phyloP scores from a whole-genome alignment of 2,797 vertebrate species.

The Danio choprae region DNA sequence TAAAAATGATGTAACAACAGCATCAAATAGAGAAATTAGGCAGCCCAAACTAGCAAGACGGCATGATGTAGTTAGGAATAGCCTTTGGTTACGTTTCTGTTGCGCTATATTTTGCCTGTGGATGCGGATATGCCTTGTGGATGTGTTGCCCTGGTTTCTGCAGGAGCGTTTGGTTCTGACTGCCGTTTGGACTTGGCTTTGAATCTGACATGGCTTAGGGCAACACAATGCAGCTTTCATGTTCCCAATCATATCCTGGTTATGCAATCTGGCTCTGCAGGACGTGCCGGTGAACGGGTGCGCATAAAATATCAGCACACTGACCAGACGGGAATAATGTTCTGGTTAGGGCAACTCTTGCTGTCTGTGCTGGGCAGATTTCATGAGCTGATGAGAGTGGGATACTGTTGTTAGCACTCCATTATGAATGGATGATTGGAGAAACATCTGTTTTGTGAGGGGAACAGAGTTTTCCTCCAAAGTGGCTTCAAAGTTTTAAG shows the following conservation, averaged over 20 bases:
- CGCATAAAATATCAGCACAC: slow-evolving; percentile 23
- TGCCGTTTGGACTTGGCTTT: slow-evolving; percentile 29
- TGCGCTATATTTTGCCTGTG: slow-evolving; percentile 31
- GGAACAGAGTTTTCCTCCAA: slow-evolving; percentile 23
- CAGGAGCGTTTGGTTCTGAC: slow-evolving; percentile 29
- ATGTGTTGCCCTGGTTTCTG: slow-evolving; percentile 38
- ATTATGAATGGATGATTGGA: slow-evolving; percentile 45
- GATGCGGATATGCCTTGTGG: slow-evolving; percentile 43
- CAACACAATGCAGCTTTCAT: slow-evolving; percentile 51
- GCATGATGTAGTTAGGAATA: slow-evolving; percentile 16
- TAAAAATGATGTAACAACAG: slow-evolving; percentile 61
- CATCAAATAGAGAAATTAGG: slow-evolving; percentile 53
- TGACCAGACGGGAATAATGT: slow-evolving; percentile 43
- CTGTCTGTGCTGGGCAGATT: slow-evolving; percentile 27
- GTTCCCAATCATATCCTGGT: slow-evolving; percentile 49
- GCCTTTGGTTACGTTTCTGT: slow-evolving; percentile 29
- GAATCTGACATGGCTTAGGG: slow-evolving; percentile 39
- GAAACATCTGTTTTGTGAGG: slow-evolving; percentile 46
- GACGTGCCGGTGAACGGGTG: slow-evolving; percentile 18
- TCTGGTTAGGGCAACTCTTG: slow-evolving; percentile 32
- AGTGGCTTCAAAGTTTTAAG: slow-evolving; percentile 42
- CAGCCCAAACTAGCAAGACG: slow-evolving; percentile 46
- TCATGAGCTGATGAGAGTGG: slow-evolving; percentile 33
- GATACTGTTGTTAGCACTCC: slow-evolving; percentile 43
- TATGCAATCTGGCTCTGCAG: slow-evolving; percentile 44